Base-by-base conservation (phyloP, 2,888 invertebrate species). In the Drosophila histrio region DNA sequence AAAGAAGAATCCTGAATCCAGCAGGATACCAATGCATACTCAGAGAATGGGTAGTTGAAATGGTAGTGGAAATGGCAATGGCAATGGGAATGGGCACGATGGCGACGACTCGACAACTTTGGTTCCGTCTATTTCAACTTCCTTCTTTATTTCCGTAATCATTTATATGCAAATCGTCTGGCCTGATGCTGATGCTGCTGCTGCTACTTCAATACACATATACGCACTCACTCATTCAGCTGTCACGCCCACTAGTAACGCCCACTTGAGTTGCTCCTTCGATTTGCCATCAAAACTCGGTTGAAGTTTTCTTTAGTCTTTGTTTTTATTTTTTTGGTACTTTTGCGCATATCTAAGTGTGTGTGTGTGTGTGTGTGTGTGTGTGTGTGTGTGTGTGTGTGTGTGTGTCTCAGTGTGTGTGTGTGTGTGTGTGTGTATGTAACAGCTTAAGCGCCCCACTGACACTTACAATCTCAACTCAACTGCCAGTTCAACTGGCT, bases 131-230 rank as follows among this genome's bases (percentile, higher is more conserved):
- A 88, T 79, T 85, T 79, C 81, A 73, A 87, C 87, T 85, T 85
- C 85, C 87, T 86, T 75, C 87, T 87, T 88, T 85, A 88, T 84
- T 88, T 85, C 85, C 87, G 87, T 86, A 80, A 86, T 85, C 88
- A 85, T 85, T 85, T 88, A 85, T 85, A 85, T 85, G 85, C 85
- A 85, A 85, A 85, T 85, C 85, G 87, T 70, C 79, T 64, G 87
- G 66, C n/a, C n/a, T n/a, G n/a, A n/a, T n/a, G n/a, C n/a, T n/a
- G n/a, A n/a, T n/a, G n/a, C 64, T 73, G 72, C 62, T 64, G 69
- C 62, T 59, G 30, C 54, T 62, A 47, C 59, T 57, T 59, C 54
- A 43, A 65, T 38, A 36, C 57, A 58, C 64, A 57, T 49, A 59
- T 52, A 72, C 52, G 56, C 28, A 54, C 17, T 63, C 57, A 47